phyloP scores from a whole-genome alignment of 2,797 vertebrate genomes.

The Ateles fusciceps region DNA sequence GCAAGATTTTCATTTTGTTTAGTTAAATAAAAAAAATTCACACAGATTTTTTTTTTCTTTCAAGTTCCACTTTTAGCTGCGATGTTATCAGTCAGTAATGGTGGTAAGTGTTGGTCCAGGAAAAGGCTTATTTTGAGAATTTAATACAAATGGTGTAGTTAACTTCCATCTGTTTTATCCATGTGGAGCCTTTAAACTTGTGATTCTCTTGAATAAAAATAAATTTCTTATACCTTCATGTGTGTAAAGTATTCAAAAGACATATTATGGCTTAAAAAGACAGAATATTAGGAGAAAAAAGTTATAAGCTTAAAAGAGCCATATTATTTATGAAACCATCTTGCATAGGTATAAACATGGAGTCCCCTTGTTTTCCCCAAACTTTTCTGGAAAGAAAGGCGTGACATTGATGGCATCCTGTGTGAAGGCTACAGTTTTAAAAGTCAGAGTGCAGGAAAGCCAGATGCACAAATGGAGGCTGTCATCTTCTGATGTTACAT shows the following conservation, averaged over 20 bases:
- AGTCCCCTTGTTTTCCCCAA: neutral
- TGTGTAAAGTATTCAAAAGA: constrained; percentile 29
- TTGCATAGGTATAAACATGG: neutral
- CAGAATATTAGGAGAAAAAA: neutral
- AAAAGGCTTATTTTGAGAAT: constrained; percentile 21
- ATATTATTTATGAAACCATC: neutral
- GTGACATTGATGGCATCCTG: too few species aligned
- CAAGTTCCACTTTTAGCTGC: neutral
- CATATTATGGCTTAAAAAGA: neutral
- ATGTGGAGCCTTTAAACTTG: neutral
- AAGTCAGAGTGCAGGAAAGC: neutral
- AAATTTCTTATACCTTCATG: neutral
- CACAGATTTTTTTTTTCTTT: neutral
- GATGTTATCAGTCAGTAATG: neutral
- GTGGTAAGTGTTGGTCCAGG: neutral
- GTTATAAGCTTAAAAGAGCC: neutral
- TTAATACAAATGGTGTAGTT: constrained; percentile 8
- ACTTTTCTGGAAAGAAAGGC: neutral
- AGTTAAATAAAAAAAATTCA: constrained; percentile 39
- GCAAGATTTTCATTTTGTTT: constrained; percentile 27
- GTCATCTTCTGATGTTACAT: neutral
- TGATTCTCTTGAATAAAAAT: constrained; percentile 10
- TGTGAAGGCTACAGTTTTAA: neutral
- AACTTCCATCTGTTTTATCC: constrained; percentile 22
- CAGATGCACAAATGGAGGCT: neutral